Evolutionary conservation across 2,888 invertebrate genomes (phyloP), one percentile per base, ranked within the genome.

Genomic region (Acleris holmiana): DNA sequence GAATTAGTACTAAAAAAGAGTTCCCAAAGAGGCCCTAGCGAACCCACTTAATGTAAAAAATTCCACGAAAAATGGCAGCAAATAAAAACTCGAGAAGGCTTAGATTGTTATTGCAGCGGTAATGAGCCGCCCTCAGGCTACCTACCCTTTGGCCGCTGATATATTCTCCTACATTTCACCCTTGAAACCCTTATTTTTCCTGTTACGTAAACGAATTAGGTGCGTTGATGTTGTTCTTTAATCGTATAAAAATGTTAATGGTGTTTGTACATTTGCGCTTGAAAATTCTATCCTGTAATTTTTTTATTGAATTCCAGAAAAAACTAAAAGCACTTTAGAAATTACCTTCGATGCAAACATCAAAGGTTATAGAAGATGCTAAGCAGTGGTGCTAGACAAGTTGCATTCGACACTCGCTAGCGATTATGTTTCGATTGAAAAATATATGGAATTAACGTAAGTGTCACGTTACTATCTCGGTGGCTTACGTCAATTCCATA

Each of bases 71-170:
- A 51, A 51, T 35, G 7, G 51, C 51, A 10, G 5, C 49, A 15
- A 49, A 23, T 49, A 35, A 51, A 25, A 51, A 35, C 8, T 35
- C 35, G 10, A 51, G 51, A 18, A 51, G 41, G 41, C 29, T 61
- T 53, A 57, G 53, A 66, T 61, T 66, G 66, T 66, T 66, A 57
- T 66, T 62, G 53, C 41, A 41, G 18, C 46, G 17, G 61, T 66
- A 66, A 66, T 62, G 66, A 66, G 58, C 46, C 17, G 21, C 2
- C 49, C 29, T 8, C 29, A 8, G 29, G 29, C 29, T 25, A 35
- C 57, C 51, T 17, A 21, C 44, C 35, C 51, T 19, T 40, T 25
- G 25, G 17, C n/a, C 10, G 59, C 48, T 59, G 58, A 62, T 58
- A 63, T 63, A 63, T 63, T 63, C 57, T 63, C 40, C 25, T 40